Conservation (phyloP, 2,888 invertebrate species). For the Caenorhabditis sp. region DNA sequence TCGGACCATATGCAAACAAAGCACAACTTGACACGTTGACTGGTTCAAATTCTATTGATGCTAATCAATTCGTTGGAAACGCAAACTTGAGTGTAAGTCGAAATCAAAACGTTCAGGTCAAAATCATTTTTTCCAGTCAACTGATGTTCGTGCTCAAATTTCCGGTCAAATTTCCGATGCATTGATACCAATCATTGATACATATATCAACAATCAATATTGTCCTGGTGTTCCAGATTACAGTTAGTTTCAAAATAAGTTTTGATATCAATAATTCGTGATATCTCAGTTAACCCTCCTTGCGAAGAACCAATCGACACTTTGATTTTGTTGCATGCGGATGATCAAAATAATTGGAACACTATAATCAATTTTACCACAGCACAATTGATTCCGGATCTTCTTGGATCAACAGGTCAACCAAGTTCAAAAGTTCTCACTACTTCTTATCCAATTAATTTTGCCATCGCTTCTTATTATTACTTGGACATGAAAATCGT, state of each 20-base stretch:
- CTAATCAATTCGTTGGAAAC: constrained; percentile 26
- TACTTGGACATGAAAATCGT: constrained; percentile 22
- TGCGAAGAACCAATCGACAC: constrained; percentile 43
- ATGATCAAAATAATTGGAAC: constrained; percentile 32
- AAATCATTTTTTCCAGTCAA: constrained; percentile 15
- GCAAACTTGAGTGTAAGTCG: constrained; percentile 6
- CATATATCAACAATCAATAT: constrained; percentile 20
- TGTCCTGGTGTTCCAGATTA: constrained; percentile 32
- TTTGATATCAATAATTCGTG: background rate
- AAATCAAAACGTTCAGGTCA: too few relatives aligned
- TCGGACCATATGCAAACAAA: constrained; percentile 28
- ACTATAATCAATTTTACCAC: constrained; percentile 19
- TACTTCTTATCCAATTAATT: constrained; percentile 27
- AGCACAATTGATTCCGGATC: constrained; percentile 23
- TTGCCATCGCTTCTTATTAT: constrained; percentile 26
- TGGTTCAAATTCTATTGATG: constrained; percentile 40
- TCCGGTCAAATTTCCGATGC: constrained; percentile 18
- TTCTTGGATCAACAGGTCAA: constrained; percentile 21
- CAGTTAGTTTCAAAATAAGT: constrained; percentile 6
- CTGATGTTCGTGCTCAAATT: constrained; percentile 1
- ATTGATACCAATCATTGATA: constrained; percentile 26
- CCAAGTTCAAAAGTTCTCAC: constrained; percentile 12
- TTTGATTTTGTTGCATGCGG: constrained; percentile 40
- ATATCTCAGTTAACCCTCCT: constrained; percentile 33
- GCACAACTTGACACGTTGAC: constrained; percentile 32